Evolutionary conservation across 2,113 vertebrate genomes (phyloP), one percentile per base, ranked within the genome.

Genomic region (Chamaea fasciata): DNA sequence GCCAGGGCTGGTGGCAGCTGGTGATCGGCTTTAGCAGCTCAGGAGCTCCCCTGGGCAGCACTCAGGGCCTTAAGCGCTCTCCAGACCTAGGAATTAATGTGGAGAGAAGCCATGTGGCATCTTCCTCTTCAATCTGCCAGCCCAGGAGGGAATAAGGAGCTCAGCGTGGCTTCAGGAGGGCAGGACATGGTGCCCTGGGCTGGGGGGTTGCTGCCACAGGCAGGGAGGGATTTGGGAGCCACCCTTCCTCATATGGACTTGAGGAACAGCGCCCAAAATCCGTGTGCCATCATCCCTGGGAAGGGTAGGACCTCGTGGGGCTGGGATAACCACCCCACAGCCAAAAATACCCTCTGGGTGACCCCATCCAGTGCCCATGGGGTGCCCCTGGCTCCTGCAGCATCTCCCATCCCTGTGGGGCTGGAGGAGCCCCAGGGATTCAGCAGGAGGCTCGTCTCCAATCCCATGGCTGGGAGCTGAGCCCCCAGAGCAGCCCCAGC

Each of bases 401-500:
- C 7, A 5, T 30, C 31, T 46, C 19, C 15, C 35, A 4, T 24
- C 17, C 19, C 53, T 1, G 3, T 19, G 52, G 60, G 56, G 39
- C 67, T 79, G 79, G 37, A 70, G 52, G 17, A 55, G 41, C 16
- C 2, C 0, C 15, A 16, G 30, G 64, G 39, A 11, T 13, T 11
- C 24, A 4, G 17, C 20, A 26, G 14, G 17, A 12, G 0, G 1
- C 20, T 64, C 0, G 0, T 55, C 4, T 57, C 23, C 8, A 0
- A 71, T 59, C 28, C 33, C 7, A 4, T 0, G 10, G 33, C 1
- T n/a, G 14, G 57, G n/a, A 69, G 18, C 82, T 69, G 49, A 80
- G 81, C 14, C 35, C 35, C 28, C 8, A 14, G 46, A 16, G 62
- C 26, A 37, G 21, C 52, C 59, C 28, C 23, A 10, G 28, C n/a